These are phyloP conservation scores for Tipula helvola DNA, from an alignment of 2,888 invertebrate species.

Conservation along the genomic window DNA sequence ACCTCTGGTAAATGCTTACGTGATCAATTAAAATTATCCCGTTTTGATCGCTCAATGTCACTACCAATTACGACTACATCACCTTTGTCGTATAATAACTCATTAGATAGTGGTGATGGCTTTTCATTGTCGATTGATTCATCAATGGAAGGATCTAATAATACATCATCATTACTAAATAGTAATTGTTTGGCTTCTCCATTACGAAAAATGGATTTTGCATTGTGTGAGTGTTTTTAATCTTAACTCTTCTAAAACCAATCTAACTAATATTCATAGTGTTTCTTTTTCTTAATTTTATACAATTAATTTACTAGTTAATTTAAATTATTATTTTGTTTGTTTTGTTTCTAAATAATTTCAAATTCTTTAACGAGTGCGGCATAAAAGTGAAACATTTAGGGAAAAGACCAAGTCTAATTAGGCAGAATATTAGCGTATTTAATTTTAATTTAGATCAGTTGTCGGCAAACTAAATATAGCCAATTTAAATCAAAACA, in stretches of 20 bases:
- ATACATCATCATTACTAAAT: slow-evolving; percentile 9
- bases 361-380: not conserved
- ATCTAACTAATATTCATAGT: slow-evolving; percentile 7
- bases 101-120: slow-evolving; percentile 35
- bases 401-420: not conserved
- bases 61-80: slow-evolving; percentile 41
- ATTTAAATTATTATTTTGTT: not conserved
- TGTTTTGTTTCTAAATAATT: not conserved
- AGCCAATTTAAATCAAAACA: too few species aligned
- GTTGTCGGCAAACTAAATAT: too few species aligned
- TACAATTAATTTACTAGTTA: slow-evolving; percentile 11
- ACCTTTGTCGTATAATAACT: slow-evolving; percentile 26
- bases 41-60: slow-evolving; percentile 60
- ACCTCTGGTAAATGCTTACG: slow-evolving; percentile 36
- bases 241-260: slow-evolving; percentile 4
- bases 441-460: not conserved
- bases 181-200: slow-evolving; percentile 37
- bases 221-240: slow-evolving; percentile 56
- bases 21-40: slow-evolving; percentile 31
- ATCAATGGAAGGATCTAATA: slow-evolving; percentile 27
- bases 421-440: not conserved
- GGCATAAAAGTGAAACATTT: not conserved
- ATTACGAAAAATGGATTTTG: slow-evolving; percentile 67
- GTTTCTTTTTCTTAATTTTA: slow-evolving; percentile 11
- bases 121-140: slow-evolving; percentile 36